Base-by-base conservation (phyloP, 1,140 invertebrate species). In the Sycobia sp. region DNA sequence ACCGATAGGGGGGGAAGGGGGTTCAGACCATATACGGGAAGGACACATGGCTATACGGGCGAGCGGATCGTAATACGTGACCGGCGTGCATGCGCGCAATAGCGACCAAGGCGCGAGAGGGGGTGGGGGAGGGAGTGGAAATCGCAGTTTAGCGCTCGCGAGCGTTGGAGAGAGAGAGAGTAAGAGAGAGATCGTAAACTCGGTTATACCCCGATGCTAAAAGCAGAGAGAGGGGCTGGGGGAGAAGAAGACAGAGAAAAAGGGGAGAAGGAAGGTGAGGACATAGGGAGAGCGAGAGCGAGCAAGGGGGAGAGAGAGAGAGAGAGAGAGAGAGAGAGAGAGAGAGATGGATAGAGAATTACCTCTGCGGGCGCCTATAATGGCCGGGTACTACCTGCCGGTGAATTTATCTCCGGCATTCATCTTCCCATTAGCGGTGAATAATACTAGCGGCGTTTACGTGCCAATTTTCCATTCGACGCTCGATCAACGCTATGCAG, bases 371-470 rank as follows among this genome's bases (percentile, higher is more conserved):
- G 49, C 60, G 54, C 53, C 61, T 60, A 67, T 72, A 76, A 76
- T 72, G 69, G 67, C 67, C 64, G 65, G 71, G 64, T 69, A 71
- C 66, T 73, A 72, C 69, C 69, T 73, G 67, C 50, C 71, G 67
- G 71, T 55, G 63, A 70, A 74, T 77, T 76, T 76, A 77, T 79
- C 74, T 74, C 69, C 54, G 60, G 65, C 69, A 71, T 74, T 73
- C 71, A 76, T 76, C 72, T 75, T 73, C 70, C 71, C 70, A 78
- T 77, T 76, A 76, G 71, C 71, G 71, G 68, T 73, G 72, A 77
- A 77, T 78, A 73, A 74, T 77, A 72, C 69, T 59, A 25, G 62
- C 55, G 63, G 62, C 68, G 59, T 73, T 78, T 73, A 75, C 71
- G 70, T 75, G 72, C 68, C 69, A 73, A 76, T 76, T 75, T 74